These are phyloP conservation scores for Acleris laterana DNA, from an alignment of 2,888 invertebrate genomes.

Conservation along the genomic window DNA sequence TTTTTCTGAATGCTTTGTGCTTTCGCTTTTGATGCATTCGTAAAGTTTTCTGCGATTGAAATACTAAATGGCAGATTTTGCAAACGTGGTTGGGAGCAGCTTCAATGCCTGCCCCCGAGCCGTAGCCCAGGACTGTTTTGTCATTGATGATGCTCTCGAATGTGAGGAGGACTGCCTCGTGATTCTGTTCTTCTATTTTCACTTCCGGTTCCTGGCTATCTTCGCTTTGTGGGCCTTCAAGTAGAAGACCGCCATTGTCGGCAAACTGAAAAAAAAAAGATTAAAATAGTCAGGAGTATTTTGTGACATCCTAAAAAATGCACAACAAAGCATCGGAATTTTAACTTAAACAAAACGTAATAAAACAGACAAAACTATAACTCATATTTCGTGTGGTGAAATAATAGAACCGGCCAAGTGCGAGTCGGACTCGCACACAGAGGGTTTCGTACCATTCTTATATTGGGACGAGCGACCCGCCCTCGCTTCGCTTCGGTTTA, in stretches of 20 bases:
- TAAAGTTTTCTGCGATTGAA: constrained; percentile 66
- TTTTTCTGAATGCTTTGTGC: constrained; percentile 64
- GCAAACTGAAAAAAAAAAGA: constrained; percentile 60
- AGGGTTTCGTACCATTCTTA: too few species aligned
- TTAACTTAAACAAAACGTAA: too few species aligned
- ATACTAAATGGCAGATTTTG: constrained; percentile 74
- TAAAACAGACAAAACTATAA: too few species aligned
- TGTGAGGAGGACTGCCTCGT: constrained; percentile 66
- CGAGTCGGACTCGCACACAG: too few species aligned
- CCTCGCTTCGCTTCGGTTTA: too few species aligned
- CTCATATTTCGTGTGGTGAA: too few species aligned
- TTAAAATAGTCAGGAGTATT: constrained; percentile 27
- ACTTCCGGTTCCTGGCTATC: constrained; percentile 64
- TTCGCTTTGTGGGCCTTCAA: constrained; percentile 57
- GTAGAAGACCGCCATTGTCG: constrained; percentile 56
- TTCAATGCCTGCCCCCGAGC: constrained; percentile 36
- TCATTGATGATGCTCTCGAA: constrained; percentile 69
- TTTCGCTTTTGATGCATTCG: constrained; percentile 70
- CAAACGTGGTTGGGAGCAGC: constrained; percentile 54
- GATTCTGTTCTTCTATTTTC: constrained; percentile 63
- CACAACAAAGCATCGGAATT: too few species aligned
- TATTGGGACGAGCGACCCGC: too few species aligned
- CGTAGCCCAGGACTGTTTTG: constrained; percentile 46
- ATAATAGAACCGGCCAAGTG: too few species aligned
- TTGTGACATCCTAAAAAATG: too few species aligned